Base-by-base conservation (phyloP, 2,888 invertebrate genomes). In the Oxyscelio sp. region DNA sequence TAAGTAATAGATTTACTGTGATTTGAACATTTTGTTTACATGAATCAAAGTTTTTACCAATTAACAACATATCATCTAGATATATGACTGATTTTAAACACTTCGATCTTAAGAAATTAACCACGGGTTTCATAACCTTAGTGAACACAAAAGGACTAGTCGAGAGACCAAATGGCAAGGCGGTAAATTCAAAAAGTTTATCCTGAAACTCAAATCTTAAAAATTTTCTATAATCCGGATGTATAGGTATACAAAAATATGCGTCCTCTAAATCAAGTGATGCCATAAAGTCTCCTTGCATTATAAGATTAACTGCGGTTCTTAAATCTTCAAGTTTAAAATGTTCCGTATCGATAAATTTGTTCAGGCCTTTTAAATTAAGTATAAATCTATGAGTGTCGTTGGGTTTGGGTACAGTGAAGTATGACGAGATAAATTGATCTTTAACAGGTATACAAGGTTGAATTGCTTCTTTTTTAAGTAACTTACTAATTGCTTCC, bases 291-390 rank as follows among this genome's bases (percentile, higher is more conserved):
- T 52, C 66, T 15, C 38, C 58, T 71, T 15, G 19, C 17, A 31
- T 38, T 9, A 73, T 52, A 27, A 78, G 31, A 31, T 74, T 73
- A 8, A 58, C 17, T 4, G 65, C 84, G 22, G 85, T 80, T 80
- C 78, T 74, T 45, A 78, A 31, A 52, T 85, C 73, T 38, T 83
- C 87, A 5, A 79, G 13, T 58, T 87, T 85, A 73, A 87, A 87
- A 73, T 85, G 85, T 11, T 21, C 15, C 17, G 48, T 40, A 24
- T 24, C 31, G 50, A 82, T 68, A 24, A 71, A 83, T 22, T 54
- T 61, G 40, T 78, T 83, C 9, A 84, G 58, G 78, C 15, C 43
- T 11, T 61, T 61, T 8, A 61, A 66, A 70, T 87, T 85, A 15
- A n/a, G n/a, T n/a, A n/a, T n/a, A n/a, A n/a, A n/a, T n/a, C n/a